Evolutionary conservation across 2,113 vertebrate genomes (phyloP).

Genomic region (Eonycteris spelaea): DNA sequence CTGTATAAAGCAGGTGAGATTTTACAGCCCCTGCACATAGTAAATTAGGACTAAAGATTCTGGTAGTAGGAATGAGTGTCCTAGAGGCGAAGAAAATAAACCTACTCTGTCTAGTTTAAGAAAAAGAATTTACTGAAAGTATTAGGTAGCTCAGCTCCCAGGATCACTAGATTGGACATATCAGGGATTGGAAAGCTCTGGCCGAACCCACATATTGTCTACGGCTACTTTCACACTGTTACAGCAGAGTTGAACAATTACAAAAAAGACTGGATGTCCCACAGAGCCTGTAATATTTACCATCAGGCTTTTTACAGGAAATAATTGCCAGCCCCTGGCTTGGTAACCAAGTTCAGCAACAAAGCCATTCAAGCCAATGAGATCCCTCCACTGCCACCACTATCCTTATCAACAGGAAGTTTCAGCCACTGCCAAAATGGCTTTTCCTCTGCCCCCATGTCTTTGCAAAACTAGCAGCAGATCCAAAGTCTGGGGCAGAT

Average conservation of each 20-base stretch:
- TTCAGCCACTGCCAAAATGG: background rate
- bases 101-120: background rate
- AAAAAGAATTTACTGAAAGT: background rate
- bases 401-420: background rate
- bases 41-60: background rate
- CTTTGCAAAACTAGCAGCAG: background rate
- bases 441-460: background rate
- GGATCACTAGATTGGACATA: background rate
- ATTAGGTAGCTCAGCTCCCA: background rate
- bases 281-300: background rate
- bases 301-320: background rate
- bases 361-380: background rate
- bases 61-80: background rate
- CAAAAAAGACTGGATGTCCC: background rate
- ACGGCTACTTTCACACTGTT: background rate
- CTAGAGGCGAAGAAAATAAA: background rate
- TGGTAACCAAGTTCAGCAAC: background rate
- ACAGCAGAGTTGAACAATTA: background rate
- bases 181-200: background rate
- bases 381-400: background rate
- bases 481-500: background rate
- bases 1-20: background rate
- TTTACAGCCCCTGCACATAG: background rate
- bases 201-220: background rate
- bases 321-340: background rate